phyloP scores from a whole-genome alignment of 1,140 invertebrate genomes.

The Lasioglossum baleicum region DNA sequence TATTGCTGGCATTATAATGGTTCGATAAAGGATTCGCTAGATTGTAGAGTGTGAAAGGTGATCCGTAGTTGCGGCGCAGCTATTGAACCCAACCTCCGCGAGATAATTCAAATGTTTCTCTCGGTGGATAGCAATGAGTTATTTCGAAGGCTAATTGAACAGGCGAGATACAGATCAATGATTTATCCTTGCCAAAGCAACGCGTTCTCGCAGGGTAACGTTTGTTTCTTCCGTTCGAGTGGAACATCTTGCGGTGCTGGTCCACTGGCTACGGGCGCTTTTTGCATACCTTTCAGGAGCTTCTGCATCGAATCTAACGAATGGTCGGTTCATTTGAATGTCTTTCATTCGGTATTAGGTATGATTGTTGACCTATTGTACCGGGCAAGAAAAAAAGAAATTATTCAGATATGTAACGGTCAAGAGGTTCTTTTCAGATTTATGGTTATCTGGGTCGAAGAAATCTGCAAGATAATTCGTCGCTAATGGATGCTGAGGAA shows the following conservation, averaged over 20 bases:
- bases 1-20: too few relatives aligned
- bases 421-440: too few relatives aligned
- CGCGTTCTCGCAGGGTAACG: background rate
- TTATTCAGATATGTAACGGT: background rate
- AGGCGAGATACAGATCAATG: background rate
- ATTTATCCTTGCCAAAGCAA: conserved; percentile 1
- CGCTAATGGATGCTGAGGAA: too few relatives aligned
- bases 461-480: too few relatives aligned
- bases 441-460: too few relatives aligned
- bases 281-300: background rate
- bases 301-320: background rate
- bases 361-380: background rate
- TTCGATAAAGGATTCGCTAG: too few relatives aligned
- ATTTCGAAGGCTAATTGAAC: conserved; percentile 1
- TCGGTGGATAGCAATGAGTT: background rate
- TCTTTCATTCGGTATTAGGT: background rate
- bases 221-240: conserved; percentile 5
- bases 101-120: background rate
- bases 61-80: too few relatives aligned
- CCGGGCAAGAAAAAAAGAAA: background rate
- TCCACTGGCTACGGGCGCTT: background rate
- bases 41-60: too few relatives aligned
- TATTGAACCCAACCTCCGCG: background rate
- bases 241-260: background rate
- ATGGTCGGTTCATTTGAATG: background rate